Evolutionary conservation across 2,113 vertebrate species (phyloP).

Genomic region (Raja brachyura): DNA sequence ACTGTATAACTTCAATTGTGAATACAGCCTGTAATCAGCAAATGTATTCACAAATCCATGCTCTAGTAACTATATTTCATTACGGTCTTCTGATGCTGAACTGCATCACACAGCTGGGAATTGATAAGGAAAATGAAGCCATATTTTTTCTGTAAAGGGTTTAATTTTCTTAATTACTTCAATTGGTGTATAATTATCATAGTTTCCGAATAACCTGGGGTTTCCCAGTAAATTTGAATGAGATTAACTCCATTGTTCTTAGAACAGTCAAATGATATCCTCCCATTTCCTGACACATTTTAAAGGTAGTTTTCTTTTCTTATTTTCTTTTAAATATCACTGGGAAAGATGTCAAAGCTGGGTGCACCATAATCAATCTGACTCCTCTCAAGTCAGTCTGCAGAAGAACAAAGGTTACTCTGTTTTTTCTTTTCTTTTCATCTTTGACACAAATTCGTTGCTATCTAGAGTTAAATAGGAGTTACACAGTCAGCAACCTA

Average conservation of each 20-base stretch:
- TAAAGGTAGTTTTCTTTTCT: not conserved
- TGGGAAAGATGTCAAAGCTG: not conserved
- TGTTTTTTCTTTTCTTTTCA: not conserved
- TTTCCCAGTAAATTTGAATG: not conserved
- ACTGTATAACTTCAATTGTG: not conserved
- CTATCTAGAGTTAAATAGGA: too few relatives aligned
- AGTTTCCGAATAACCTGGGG: not conserved
- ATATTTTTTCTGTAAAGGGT: conserved; percentile 25
- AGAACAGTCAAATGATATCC: not conserved
- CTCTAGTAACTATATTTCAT: not conserved
- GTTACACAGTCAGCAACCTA: too few relatives aligned
- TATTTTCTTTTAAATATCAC: not conserved
- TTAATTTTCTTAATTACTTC: conserved; percentile 24
- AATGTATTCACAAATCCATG: not conserved
- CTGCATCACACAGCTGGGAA: not conserved
- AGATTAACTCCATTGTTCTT: not conserved
- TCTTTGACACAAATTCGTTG: not conserved
- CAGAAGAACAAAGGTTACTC: not conserved
- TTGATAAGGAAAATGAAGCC: conserved; percentile 28
- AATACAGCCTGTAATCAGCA: not conserved
- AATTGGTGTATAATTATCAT: not conserved
- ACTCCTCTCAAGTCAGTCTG: not conserved
- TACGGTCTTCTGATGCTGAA: not conserved
- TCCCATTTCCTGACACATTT: not conserved
- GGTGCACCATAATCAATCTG: too few relatives aligned